Percentiles rank a stretch among this genome's conserved stretches.
Evolutionary conservation across 2,113 vertebrate genomes (phyloP).

Genomic region (Orientallactaga bullata): DNA sequence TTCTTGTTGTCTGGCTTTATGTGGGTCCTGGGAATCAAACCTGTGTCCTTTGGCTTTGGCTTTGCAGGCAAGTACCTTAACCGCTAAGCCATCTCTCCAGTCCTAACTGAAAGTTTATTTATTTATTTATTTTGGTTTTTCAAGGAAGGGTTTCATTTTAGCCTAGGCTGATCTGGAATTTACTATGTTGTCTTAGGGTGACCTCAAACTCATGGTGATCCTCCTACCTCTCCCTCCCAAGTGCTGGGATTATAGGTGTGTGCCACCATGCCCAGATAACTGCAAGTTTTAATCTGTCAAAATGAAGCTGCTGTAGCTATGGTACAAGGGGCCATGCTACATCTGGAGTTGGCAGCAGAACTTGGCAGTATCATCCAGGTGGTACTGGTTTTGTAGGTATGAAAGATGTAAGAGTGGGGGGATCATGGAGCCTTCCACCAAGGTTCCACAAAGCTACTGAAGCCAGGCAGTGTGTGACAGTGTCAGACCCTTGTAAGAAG

Average conservation of each 20-base stretch:
- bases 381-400: neutral
- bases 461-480: neutral
- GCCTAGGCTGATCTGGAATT: too few relatives aligned
- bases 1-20: too few relatives aligned
- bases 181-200: too few relatives aligned
- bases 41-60: too few relatives aligned
- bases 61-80: neutral
- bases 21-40: neutral
- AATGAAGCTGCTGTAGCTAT: neutral
- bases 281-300: too few relatives aligned
- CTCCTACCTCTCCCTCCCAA: too few relatives aligned
- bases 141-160: too few relatives aligned
- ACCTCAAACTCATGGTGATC: too few relatives aligned
- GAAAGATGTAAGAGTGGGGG: neutral
- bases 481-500: neutral
- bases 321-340: neutral
- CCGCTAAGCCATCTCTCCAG: neutral
- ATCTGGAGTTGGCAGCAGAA: neutral
- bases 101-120: too few relatives aligned
- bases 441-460: neutral
- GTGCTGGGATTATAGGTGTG: too few relatives aligned
- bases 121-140: too few relatives aligned
- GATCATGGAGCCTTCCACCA: neutral
- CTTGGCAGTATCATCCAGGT: neutral
- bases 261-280: too few relatives aligned